phyloP scores from a whole-genome alignment of 2,797 vertebrate genomes.

The Diceros bicornis region DNA sequence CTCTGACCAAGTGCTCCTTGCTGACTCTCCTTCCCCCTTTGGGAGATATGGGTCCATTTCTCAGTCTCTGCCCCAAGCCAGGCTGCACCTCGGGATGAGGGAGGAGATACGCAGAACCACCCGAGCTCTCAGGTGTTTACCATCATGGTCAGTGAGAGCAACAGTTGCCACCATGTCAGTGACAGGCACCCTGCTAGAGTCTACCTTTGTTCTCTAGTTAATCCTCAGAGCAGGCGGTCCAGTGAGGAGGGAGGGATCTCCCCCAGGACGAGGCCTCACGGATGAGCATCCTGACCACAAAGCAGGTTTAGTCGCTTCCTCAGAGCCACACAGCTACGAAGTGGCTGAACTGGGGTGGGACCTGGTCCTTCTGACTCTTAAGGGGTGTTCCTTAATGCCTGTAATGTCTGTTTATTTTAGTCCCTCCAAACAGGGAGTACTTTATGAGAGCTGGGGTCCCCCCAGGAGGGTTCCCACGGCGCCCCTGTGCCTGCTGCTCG shows the following conservation, averaged over 20 bases:
- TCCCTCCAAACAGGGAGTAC: not conserved
- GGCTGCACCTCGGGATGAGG: not conserved
- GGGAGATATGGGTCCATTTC: not conserved
- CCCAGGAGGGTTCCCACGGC: not conserved
- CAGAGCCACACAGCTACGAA: not conserved
- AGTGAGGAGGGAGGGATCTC: not conserved
- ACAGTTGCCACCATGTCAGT: not conserved
- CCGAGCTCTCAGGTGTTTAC: not conserved
- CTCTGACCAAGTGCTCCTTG: not conserved
- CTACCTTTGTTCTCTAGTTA: not conserved
- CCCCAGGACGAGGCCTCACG: not conserved
- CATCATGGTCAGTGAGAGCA: not conserved
- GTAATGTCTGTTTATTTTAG: not conserved
- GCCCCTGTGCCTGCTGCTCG: not conserved
- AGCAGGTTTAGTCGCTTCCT: not conserved
- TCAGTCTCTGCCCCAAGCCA: not conserved
- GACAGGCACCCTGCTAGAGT: not conserved
- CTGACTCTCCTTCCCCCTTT: not conserved
- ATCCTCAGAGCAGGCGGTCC: not conserved
- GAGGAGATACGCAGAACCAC: not conserved
- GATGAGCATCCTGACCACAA: not conserved
- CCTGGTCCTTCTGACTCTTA: too few species aligned
- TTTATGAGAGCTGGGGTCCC: not conserved
- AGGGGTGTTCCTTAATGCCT: not conserved
- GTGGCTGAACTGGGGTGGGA: rapidly evolving